Conservation (phyloP, 2,113 vertebrate species). For the Salvelinus sp. region DNA sequence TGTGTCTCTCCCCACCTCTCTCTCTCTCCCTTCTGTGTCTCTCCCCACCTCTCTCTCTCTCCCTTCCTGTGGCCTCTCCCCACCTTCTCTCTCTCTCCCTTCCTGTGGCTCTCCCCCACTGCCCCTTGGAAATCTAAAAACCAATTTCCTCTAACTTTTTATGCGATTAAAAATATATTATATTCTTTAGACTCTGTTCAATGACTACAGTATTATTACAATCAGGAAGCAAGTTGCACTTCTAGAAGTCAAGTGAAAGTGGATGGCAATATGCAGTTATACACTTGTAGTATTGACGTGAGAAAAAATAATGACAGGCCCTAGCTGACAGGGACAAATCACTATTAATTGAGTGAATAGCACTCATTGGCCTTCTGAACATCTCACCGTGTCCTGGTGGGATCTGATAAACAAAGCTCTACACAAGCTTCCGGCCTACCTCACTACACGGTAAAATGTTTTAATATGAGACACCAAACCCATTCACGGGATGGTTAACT, state of each 20-base stretch:
- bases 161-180: background rate
- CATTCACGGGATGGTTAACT: no score
- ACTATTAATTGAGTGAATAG: background rate
- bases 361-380: background rate
- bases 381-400: constrained; percentile 17
- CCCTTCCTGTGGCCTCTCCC: constrained; percentile 17
- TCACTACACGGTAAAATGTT: no score
- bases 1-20: no score
- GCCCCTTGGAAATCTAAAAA: background rate
- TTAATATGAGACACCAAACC: no score
- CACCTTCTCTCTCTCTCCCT: constrained; percentile 27
- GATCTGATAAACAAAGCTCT: constrained; percentile 6
- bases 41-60: constrained; percentile 25
- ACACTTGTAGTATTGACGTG: background rate
- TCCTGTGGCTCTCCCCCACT: constrained; percentile 24
- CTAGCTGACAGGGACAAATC: background rate
- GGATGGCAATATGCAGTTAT: background rate
- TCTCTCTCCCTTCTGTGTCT: no score
- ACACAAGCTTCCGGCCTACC: background rate
- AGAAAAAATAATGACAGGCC: constrained; percentile 41
- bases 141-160: background rate
- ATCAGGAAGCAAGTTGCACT: background rate
- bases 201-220: no score
- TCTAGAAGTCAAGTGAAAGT: background rate
- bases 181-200: no score